Percentiles rank a stretch among this genome's conserved stretches.
These are phyloP conservation scores for Bombus impatiens DNA, from an alignment of 1,140 invertebrate genomes.

Conservation along the genomic window DNA sequence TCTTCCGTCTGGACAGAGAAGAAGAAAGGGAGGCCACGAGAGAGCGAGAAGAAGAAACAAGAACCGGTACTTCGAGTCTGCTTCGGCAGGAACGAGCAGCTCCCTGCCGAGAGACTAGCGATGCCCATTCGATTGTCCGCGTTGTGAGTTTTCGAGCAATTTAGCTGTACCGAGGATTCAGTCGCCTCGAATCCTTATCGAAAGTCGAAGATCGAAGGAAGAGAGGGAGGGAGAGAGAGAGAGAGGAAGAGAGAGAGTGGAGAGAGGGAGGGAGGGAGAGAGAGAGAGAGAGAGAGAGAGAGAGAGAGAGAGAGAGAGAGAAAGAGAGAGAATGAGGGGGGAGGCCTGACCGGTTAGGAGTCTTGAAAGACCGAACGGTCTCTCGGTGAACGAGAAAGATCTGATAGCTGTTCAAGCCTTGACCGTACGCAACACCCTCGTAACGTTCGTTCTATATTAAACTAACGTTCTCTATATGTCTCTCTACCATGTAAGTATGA, in stretches of 20 bases:
- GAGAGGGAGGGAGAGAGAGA: no score
- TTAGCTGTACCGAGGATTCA: conserved; percentile 19
- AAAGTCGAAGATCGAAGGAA: not conserved
- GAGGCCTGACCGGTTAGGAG: not conserved
- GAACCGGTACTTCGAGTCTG: conserved; percentile 67
- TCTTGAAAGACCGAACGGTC: conserved; percentile 8
- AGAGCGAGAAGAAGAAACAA: conserved; percentile 64
- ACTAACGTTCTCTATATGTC: not conserved
- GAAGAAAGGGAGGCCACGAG: conserved; percentile 37
- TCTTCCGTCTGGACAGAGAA: conserved; percentile 25
- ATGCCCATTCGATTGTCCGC: not conserved
- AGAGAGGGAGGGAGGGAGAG: no score
- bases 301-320: no score
- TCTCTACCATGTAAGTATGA: not conserved
- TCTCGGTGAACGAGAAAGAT: conserved; percentile 7
- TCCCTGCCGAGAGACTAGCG: conserved; percentile 23
- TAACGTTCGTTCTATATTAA: not conserved
- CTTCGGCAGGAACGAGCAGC: conserved; percentile 43
- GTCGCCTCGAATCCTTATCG: conserved; percentile 17
- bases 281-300: no score
- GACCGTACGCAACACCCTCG: conserved; percentile 19
- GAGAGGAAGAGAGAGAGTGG: no score
- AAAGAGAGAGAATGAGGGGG: not conserved
- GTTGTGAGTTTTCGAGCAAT: conserved; percentile 28
- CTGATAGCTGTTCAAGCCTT: conserved; percentile 16